Evolutionary conservation across 37 sponge, comb jelly and placozoan species (phyloP).

Genomic region (Cladorhizidae sp.): DNA sequence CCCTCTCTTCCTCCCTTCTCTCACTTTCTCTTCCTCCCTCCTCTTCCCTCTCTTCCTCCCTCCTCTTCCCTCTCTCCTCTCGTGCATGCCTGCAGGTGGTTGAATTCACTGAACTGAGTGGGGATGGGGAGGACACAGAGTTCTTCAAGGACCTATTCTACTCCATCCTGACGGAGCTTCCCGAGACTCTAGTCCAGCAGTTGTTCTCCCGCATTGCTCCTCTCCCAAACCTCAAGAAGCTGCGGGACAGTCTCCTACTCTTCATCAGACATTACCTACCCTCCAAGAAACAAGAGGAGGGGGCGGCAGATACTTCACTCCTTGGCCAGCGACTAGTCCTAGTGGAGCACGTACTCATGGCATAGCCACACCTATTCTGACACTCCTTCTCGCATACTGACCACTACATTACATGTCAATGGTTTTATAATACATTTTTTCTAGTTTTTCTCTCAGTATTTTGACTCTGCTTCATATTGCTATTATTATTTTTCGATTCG

Average conservation of each 20-base stretch:
- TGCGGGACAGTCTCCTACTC: slow-evolving; percentile 53
- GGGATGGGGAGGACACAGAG: slow-evolving; percentile 28
- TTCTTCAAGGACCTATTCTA: slow-evolving; percentile 72
- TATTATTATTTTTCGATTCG: too few relatives aligned
- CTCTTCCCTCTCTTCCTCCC: too few relatives aligned
- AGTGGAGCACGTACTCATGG: slow-evolving; percentile 38
- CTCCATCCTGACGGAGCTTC: slow-evolving; percentile 51
- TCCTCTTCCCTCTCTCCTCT: background rate
- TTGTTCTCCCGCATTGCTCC: slow-evolving; percentile 49
- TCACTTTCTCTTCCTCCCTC: too few relatives aligned
- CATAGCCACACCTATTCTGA: slow-evolving; percentile 5
- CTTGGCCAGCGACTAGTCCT: slow-evolving; percentile 6
- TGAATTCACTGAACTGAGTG: slow-evolving; percentile 77
- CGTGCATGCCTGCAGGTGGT: slow-evolving; percentile 55
- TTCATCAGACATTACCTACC: slow-evolving; percentile 33
- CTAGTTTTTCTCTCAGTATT: too few relatives aligned
- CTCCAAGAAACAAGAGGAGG: background rate
- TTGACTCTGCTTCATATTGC: too few relatives aligned
- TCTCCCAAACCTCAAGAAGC: slow-evolving; percentile 37
- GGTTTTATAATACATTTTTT: too few relatives aligned
- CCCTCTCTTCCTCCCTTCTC: too few relatives aligned
- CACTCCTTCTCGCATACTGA: background rate
- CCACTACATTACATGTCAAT: too few relatives aligned
- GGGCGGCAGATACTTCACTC: background rate
- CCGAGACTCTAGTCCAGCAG: slow-evolving; percentile 6